These are phyloP conservation scores for Hemithea aestivaria DNA, from an alignment of 2,888 invertebrate genomes.

Conservation along the genomic window DNA sequence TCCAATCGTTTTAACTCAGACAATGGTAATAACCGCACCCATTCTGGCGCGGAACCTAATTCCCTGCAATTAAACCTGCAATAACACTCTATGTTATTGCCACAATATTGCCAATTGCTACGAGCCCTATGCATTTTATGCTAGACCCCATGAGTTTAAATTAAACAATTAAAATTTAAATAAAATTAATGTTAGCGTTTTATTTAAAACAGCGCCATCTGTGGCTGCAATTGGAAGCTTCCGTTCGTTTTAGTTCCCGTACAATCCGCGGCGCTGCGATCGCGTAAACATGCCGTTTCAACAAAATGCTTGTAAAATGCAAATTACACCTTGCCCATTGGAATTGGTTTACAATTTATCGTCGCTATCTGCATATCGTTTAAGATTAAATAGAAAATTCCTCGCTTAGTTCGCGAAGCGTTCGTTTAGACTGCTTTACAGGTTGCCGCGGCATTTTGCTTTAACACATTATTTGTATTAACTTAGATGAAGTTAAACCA, in stretches of 20 bases:
- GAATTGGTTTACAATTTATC: slow-evolving; percentile 25
- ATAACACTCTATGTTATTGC: slow-evolving; percentile 53
- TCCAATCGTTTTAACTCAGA: slow-evolving; percentile 49
- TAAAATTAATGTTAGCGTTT: slow-evolving; percentile 45
- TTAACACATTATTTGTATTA: no score
- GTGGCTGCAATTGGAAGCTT: slow-evolving; percentile 36
- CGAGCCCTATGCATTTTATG: slow-evolving; percentile 30
- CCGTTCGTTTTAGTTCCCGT: slow-evolving; percentile 47
- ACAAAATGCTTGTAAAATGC: slow-evolving; percentile 28
- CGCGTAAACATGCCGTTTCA: slow-evolving; percentile 33
- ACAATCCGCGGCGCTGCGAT: slow-evolving; percentile 37
- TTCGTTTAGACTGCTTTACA: slow-evolving; percentile 1
- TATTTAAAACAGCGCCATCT: slow-evolving; percentile 57
- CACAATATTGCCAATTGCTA: slow-evolving; percentile 30
- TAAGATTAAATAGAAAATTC: slow-evolving; percentile 22
- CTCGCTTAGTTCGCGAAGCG: slow-evolving; percentile 5
- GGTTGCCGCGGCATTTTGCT: slow-evolving; percentile 4
- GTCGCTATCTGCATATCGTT: slow-evolving; percentile 23
- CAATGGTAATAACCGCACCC: slow-evolving; percentile 40
- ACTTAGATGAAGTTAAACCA: no score
- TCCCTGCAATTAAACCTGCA: slow-evolving; percentile 45
- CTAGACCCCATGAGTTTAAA: slow-evolving; percentile 36
- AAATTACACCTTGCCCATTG: slow-evolving; percentile 27
- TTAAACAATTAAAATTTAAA: slow-evolving; percentile 47
- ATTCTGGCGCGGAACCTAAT: slow-evolving; percentile 34